phyloP scores from a whole-genome alignment of 2,797 vertebrate species.

The Enteromius thamalakanensis region DNA sequence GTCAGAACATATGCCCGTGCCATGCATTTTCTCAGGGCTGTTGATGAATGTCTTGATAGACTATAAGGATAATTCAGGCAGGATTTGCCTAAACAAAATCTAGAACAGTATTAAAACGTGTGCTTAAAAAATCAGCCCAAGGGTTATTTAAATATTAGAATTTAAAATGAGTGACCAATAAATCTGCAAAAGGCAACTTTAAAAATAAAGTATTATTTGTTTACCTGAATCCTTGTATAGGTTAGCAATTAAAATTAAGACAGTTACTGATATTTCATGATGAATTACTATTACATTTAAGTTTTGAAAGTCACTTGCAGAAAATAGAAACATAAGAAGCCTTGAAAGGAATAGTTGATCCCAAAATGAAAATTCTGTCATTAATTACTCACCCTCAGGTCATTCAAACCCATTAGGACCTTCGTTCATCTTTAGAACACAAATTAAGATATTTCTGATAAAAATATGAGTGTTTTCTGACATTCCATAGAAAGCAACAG shows the following conservation, averaged over 20 bases:
- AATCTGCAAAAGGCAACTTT: background rate
- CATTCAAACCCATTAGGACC: background rate
- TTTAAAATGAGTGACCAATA: background rate
- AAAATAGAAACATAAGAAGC: background rate
- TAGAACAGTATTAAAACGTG: background rate
- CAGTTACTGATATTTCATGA: background rate
- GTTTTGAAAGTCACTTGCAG: background rate
- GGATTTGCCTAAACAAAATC: background rate
- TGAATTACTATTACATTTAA: background rate
- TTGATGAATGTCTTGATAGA: background rate
- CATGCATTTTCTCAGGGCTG: background rate
- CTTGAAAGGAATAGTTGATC: background rate
- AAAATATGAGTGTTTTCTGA: background rate
- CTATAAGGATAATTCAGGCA: background rate
- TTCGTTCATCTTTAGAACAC: background rate
- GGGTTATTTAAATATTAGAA: background rate
- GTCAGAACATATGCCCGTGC: background rate
- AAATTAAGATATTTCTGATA: background rate
- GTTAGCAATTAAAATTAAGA: background rate
- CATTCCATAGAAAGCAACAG: background rate
- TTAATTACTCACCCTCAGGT: background rate
- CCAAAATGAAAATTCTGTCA: background rate
- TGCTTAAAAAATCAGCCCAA: background rate
- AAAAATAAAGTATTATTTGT: background rate
- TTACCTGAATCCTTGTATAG: background rate